These are phyloP conservation scores for Calcarius lapponicus DNA, from an alignment of 2,797 vertebrate genomes.

Conservation along the genomic window DNA sequence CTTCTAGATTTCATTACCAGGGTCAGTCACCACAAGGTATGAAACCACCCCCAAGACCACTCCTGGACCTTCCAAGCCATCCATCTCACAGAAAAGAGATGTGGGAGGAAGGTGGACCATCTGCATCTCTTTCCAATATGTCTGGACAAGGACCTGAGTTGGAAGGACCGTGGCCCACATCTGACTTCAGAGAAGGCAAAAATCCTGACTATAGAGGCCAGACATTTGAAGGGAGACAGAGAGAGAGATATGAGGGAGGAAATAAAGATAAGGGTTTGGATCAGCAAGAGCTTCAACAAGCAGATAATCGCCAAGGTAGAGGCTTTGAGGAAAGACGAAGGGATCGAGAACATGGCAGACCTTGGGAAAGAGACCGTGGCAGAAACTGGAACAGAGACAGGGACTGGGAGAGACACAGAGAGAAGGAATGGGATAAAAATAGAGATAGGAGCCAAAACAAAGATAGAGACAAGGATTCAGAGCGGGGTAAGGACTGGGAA, in stretches of 20 bases:
- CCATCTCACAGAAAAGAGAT: conserved; percentile 77
- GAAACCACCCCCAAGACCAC: conserved; percentile 79
- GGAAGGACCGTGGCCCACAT: conserved; percentile 82
- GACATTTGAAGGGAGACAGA: conserved; percentile 78
- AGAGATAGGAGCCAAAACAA: conserved; percentile 72
- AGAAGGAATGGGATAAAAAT: conserved; percentile 78
- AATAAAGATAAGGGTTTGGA: conserved; percentile 79
- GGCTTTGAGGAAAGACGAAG: conserved; percentile 86
- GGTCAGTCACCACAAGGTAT: conserved; percentile 67
- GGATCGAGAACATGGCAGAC: conserved; percentile 83
- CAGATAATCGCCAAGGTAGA: conserved; percentile 82
- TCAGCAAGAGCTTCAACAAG: conserved; percentile 70
- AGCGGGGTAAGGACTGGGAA: conserved; percentile 74
- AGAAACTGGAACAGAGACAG: conserved; percentile 85
- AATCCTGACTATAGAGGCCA: conserved; percentile 80
- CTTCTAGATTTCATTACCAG: conserved; percentile 77
- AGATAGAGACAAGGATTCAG: conserved; percentile 66
- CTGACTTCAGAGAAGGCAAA: conserved; percentile 82
- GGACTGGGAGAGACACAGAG: conserved; percentile 79
- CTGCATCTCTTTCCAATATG: conserved; percentile 66
- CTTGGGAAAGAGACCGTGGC: conserved; percentile 82
- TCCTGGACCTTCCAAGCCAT: conserved; percentile 88
- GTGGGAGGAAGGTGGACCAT: conserved; percentile 75
- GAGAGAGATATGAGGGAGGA: conserved; percentile 84
- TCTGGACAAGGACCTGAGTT: conserved; percentile 74